These are phyloP conservation scores for Cryptocheilus praepositus DNA, from an alignment of 2,888 invertebrate species.

Conservation along the genomic window DNA sequence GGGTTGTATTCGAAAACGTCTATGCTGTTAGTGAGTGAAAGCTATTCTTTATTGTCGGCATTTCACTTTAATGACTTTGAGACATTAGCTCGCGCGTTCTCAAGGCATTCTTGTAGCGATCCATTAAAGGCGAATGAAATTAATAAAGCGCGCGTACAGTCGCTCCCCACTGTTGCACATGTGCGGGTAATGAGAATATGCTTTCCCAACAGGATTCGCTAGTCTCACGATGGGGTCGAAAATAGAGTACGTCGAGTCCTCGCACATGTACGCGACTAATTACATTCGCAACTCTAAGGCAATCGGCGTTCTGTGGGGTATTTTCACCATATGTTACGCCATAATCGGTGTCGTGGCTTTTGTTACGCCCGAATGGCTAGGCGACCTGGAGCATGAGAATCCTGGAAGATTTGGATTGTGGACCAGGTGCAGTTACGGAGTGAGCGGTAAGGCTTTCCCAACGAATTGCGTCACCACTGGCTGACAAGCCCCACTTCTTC, in stretches of 20 bases:
- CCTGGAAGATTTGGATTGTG: constrained; percentile 95
- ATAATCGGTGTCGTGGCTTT: constrained; percentile 97
- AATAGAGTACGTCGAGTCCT: constrained; percentile 94
- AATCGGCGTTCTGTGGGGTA: constrained; percentile 97
- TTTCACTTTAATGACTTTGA: no score
- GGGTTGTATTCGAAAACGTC: no score
- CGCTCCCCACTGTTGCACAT: background rate
- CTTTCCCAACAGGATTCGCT: background rate
- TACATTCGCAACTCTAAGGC: constrained; percentile 95
- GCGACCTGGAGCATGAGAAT: constrained; percentile 88
- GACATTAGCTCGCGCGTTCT: no score
- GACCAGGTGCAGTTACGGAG: constrained; percentile 85
- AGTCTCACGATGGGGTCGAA: constrained; percentile 86
- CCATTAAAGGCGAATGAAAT: no score
- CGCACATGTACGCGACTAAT: constrained; percentile 92
- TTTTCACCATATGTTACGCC: constrained; percentile 97
- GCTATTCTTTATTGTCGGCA: no score
- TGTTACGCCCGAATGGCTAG: constrained; percentile 95
- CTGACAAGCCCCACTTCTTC: background rate
- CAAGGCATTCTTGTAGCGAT: no score
- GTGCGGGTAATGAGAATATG: background rate
- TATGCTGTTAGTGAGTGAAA: no score
- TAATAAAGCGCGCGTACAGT: no score
- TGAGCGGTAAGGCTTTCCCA: constrained; percentile 59
- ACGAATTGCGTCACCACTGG: background rate